Evolutionary conservation across 2,888 invertebrate genomes (phyloP).

Genomic region (Chaetogeoica ovagalla): DNA sequence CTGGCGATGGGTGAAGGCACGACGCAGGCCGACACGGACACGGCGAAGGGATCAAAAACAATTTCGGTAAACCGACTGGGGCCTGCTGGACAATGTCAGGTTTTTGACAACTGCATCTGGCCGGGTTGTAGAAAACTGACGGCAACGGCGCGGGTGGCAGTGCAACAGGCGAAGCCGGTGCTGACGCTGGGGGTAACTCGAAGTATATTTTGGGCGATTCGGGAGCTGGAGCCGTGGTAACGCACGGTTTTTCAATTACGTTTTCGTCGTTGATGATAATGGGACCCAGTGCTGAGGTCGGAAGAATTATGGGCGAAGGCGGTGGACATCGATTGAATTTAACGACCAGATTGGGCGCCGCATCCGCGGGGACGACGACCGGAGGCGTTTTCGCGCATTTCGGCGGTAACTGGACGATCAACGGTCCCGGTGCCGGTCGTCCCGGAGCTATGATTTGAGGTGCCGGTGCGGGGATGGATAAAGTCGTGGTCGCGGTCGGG

Average conservation of each 20-base stretch:
- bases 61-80: not conserved
- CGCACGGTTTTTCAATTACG: not conserved
- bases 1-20: not conserved
- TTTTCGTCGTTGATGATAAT: constrained; percentile 19
- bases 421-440: constrained; percentile 5
- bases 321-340: not conserved
- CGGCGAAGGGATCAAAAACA: not conserved
- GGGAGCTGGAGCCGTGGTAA: not conserved
- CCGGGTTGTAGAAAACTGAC: constrained; percentile 12
- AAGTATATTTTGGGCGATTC: not conserved
- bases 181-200: not conserved
- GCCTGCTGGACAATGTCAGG: not conserved
- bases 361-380: constrained; percentile 8
- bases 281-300: not conserved
- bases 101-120: not conserved
- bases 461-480: not conserved
- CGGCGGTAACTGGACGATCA: constrained; percentile 11
- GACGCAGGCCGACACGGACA: not conserved
- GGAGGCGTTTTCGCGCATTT: not conserved
- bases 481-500: not conserved
- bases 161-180: not conserved
- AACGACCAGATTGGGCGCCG: constrained; percentile 1
- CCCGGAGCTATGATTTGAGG: constrained; percentile 2
- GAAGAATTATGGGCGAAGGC: not conserved
- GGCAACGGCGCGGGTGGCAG: constrained; percentile 18